These are phyloP conservation scores for Marisa cornuarietis DNA, from an alignment of 1,140 invertebrate genomes.

Conservation along the genomic window DNA sequence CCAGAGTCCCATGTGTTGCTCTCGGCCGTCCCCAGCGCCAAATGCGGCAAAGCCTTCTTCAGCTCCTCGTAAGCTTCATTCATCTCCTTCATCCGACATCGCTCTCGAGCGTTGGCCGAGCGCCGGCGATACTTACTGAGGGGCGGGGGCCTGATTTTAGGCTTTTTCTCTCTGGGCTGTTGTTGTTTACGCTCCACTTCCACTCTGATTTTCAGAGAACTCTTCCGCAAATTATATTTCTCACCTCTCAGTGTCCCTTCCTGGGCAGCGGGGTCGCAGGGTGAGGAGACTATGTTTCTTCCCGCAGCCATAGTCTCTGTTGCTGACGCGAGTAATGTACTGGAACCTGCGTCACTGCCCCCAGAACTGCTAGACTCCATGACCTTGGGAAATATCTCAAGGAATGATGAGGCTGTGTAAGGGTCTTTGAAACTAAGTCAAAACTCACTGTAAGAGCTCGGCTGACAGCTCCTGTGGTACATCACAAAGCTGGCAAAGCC, in stretches of 20 bases:
- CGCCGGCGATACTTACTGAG: constrained; percentile 88
- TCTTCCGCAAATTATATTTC: constrained; percentile 69
- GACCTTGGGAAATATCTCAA: background rate
- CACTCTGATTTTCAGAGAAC: constrained; percentile 68
- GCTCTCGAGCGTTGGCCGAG: constrained; percentile 87
- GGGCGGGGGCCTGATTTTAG: constrained; percentile 80
- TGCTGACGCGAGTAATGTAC: background rate
- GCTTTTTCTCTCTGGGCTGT: constrained; percentile 61
- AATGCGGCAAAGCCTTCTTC: constrained; percentile 62
- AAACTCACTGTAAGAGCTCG: too few species aligned
- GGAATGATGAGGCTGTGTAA: background rate
- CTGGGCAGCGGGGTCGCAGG: too few species aligned
- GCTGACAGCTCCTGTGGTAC: background rate
- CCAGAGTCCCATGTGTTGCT: constrained; percentile 88
- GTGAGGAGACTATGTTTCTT: background rate
- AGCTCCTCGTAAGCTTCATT: constrained; percentile 86
- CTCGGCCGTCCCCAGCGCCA: constrained; percentile 72
- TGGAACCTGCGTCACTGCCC: background rate
- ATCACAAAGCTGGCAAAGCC: background rate
- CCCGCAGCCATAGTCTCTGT: background rate
- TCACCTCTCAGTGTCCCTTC: constrained; percentile 6
- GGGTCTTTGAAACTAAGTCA: background rate
- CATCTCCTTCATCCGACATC: constrained; percentile 86
- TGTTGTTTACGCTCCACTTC: constrained; percentile 65
- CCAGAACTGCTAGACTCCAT: background rate